These are phyloP conservation scores for Lasioglossum marginatum DNA, from an alignment of 2,888 invertebrate species.

Conservation along the genomic window DNA sequence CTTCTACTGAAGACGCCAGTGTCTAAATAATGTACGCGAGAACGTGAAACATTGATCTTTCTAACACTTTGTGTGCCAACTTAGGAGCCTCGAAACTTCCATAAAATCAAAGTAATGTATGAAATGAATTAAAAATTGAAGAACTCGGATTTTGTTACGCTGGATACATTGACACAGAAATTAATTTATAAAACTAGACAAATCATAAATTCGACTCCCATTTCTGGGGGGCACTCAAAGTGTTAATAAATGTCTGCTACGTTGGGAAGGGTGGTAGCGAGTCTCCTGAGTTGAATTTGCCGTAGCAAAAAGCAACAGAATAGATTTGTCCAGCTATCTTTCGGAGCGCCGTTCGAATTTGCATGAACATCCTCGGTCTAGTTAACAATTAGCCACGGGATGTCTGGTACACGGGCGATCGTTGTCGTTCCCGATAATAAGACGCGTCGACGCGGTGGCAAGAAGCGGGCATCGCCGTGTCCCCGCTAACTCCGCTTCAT, in stretches of 20 bases:
- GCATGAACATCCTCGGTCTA: slow-evolving; percentile 7
- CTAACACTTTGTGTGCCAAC: no score
- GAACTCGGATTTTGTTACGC: not conserved
- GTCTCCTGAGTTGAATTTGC: not conserved
- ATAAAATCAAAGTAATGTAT: no score
- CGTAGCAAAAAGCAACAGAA: not conserved
- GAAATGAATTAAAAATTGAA: not conserved
- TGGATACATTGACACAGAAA: not conserved
- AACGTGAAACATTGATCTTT: not conserved
- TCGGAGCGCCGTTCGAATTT: not conserved
- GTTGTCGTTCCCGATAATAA: slow-evolving; percentile 9
- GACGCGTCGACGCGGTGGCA: not conserved
- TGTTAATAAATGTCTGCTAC: not conserved
- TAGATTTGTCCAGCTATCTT: not conserved
- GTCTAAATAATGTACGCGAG: not conserved
- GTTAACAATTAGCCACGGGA: slow-evolving; percentile 7
- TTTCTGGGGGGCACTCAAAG: not conserved
- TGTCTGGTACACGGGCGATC: not conserved
- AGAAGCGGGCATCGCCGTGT: not conserved
- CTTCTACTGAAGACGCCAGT: slow-evolving; percentile 37
- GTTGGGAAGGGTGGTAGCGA: not conserved
- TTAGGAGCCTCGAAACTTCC: no score
- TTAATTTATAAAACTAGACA: not conserved
- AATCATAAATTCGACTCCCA: not conserved
- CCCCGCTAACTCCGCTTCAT: slow-evolving; percentile 32